phyloP scores from a whole-genome alignment of 92 coral and sea anemone species.

The Bergia sp. region DNA sequence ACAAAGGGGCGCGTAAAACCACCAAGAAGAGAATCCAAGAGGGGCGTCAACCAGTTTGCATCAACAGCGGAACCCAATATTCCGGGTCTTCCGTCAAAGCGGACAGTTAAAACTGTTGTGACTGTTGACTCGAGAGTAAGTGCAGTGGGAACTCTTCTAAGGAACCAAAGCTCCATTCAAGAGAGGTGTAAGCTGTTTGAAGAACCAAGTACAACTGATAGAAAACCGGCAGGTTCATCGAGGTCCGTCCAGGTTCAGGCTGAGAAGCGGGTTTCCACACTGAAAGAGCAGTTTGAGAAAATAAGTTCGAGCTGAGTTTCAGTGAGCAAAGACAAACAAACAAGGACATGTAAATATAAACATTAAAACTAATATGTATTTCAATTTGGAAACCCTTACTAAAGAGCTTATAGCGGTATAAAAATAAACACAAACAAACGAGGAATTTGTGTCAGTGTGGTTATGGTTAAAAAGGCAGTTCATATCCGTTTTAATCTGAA shows the following conservation, averaged over 20 bases:
- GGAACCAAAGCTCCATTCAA: not conserved
- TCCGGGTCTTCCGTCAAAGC: too few relatives aligned
- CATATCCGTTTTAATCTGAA: too few relatives aligned
- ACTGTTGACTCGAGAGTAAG: not conserved
- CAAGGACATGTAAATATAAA: not conserved
- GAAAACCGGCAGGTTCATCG: too few relatives aligned
- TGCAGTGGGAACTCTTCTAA: not conserved
- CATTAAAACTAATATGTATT: not conserved
- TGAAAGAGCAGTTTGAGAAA: slow-evolving; percentile 19
- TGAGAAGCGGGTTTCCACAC: not conserved
- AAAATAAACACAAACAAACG: too few relatives aligned
- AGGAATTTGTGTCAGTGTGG: too few relatives aligned
- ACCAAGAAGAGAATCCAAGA: not conserved
- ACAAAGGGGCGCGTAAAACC: slow-evolving; percentile 17
- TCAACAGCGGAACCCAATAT: not conserved
- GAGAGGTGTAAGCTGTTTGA: slow-evolving; percentile 24
- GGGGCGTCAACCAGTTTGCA: not conserved
- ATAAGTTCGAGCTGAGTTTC: not conserved
- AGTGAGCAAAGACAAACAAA: not conserved
- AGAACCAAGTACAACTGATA: not conserved
- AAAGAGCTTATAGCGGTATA: not conserved
- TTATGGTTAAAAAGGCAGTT: too few relatives aligned
- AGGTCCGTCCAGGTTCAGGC: not conserved
- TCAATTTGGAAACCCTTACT: not conserved
- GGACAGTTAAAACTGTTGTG: not conserved